Percentiles rank a stretch among this genome's conserved stretches.
Conservation (phyloP, 1,140 invertebrate species). For the Rhyacophila brunnea region DNA sequence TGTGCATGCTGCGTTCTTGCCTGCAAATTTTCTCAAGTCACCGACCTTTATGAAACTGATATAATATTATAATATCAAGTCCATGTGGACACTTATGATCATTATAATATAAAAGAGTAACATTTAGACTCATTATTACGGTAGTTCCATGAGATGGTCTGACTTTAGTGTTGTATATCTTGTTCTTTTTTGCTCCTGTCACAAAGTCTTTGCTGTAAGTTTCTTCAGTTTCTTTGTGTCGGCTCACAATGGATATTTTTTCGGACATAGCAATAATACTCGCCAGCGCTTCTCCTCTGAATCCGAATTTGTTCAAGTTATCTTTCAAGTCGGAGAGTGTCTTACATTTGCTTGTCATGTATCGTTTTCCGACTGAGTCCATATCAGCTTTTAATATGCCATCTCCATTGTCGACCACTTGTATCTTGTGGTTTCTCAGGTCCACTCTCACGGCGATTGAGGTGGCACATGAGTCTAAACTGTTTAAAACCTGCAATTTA, state of each 20-base stretch:
- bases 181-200: slow-evolving; percentile 36
- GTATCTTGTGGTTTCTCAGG: slow-evolving; percentile 52
- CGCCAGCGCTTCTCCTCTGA: slow-evolving; percentile 60
- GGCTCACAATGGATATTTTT: slow-evolving; percentile 51
- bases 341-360: slow-evolving; percentile 61
- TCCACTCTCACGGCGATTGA: slow-evolving; percentile 59
- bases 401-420: slow-evolving; percentile 62
- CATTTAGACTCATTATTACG: slow-evolving; percentile 13
- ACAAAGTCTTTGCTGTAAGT: slow-evolving; percentile 52
- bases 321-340: slow-evolving; percentile 49
- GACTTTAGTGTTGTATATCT: slow-evolving; percentile 31
- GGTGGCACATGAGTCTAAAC: slow-evolving; percentile 58
- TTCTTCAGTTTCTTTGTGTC: slow-evolving; percentile 37
- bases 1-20: too few relatives aligned
- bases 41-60: too few relatives aligned
- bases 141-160: slow-evolving; percentile 28
- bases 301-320: slow-evolving; percentile 56
- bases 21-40: too few relatives aligned
- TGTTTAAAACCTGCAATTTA: slow-evolving; percentile 51
- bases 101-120: too few relatives aligned
- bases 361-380: slow-evolving; percentile 52
- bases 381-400: slow-evolving; percentile 54
- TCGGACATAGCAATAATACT: slow-evolving; percentile 54
- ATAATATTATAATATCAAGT: too few relatives aligned
- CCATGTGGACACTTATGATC: too few relatives aligned